Evolutionary conservation across 2,113 vertebrate species (phyloP).

Genomic region (Chelonoidis abingdonii): DNA sequence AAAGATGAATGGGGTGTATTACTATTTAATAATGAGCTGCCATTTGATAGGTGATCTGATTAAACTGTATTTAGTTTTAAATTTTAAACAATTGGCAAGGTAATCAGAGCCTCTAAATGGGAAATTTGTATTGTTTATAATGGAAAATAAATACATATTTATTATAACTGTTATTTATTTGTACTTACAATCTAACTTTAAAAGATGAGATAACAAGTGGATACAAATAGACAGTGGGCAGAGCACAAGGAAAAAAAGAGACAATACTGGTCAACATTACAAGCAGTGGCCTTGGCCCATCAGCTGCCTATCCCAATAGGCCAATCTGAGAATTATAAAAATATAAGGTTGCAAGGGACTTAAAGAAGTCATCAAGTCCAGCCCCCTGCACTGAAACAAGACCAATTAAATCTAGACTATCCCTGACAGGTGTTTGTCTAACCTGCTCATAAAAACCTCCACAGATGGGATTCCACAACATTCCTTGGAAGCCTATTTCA

Average conservation of each 20-base stretch:
- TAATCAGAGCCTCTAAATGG: background rate
- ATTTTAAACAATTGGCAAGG: background rate
- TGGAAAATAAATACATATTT: background rate
- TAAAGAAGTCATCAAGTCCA: background rate
- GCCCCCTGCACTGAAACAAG: background rate
- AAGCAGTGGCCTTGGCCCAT: background rate
- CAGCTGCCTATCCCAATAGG: background rate
- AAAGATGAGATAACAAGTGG: background rate
- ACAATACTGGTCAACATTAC: background rate
- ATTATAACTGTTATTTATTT: background rate
- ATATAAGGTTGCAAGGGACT: background rate
- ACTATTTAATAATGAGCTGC: background rate
- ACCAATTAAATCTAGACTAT: background rate
- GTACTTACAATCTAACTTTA: background rate
- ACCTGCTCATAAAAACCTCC: no score
- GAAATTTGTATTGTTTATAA: background rate
- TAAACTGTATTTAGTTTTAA: background rate
- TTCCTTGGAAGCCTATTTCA: background rate
- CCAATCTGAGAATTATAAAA: background rate
- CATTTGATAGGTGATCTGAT: background rate
- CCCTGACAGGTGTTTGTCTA: background rate
- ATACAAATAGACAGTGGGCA: background rate
- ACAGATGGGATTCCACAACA: background rate
- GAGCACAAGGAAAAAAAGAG: background rate
- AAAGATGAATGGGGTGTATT: constrained; percentile 1